Evolutionary conservation across 2,888 invertebrate species (phyloP), one percentile per base, ranked within the genome.

Genomic region (Andrena minutula): DNA sequence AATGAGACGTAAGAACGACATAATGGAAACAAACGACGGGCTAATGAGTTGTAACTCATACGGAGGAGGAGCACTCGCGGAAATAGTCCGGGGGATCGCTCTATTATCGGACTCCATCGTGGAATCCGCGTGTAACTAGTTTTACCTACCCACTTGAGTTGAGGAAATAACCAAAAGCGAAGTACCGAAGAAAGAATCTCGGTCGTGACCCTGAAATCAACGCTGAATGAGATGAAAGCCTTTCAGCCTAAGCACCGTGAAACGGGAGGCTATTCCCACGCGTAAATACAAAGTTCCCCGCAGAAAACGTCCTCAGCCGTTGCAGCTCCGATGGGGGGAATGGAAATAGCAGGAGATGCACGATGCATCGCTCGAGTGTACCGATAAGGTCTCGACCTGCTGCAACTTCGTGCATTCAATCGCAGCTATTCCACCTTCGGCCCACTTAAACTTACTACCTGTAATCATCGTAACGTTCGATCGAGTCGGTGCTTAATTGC

Each of bases 301-400:
- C 47, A 53, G 82, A 49, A 68, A 72, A 49, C 69, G 28, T 75
- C 75, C 77, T 68, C 69, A 41, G 73, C 61, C 58, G 76, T 73
- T 58, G 76, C 81, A 61, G 63, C 66, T 63, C 53, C n/a, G 26
- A 56, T 26, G 12, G 72, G 56, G 63, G 78, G 75, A 86, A 87
- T 82, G 82, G 80, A 66, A 87, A 84, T 80, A 77, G 20, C 72
- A 71, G 65, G 53, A 74, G 84, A 80, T 75, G 81, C 72, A 75
- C 74, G 83, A 71, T 76, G 73, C 82, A 78, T 82, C 73, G 82
- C 60, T 82, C 75, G 76, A 75, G 53, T 78, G 58, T 82, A 80
- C 65, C 80, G 82, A 83, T 85, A 88, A 89, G 90, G 90, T 91
- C 91, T 88, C 89, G 90, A 91, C 91, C 91, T 75, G 87, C 82